A percentile compares a stretch with the other conserved stretches of the same genome.
Evolutionary conservation across 2,888 invertebrate species (phyloP).

Genomic region (Epinotia nisella): DNA sequence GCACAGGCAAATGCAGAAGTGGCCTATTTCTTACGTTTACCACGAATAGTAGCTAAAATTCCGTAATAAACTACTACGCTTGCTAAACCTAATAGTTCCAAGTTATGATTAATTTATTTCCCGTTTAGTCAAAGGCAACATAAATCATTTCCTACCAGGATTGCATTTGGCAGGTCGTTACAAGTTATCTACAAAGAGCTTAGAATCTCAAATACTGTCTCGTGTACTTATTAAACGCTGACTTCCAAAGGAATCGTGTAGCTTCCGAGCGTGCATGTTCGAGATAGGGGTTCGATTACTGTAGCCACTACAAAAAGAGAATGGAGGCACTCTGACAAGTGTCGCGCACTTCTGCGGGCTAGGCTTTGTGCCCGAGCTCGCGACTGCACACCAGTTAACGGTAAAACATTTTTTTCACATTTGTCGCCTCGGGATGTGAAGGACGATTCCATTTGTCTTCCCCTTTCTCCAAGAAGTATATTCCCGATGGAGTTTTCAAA

Average conservation of each 20-base stretch:
- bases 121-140: background rate
- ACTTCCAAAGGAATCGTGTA: slow-evolving; percentile 29
- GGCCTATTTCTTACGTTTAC: too few species aligned
- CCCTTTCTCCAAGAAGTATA: slow-evolving; percentile 42
- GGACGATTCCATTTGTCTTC: slow-evolving; percentile 45
- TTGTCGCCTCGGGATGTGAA: slow-evolving; percentile 37
- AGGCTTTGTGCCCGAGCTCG: slow-evolving; percentile 11
- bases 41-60: too few species aligned
- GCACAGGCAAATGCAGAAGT: too few species aligned
- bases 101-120: too few species aligned
- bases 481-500: slow-evolving; percentile 43
- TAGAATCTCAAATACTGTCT: slow-evolving; percentile 11
- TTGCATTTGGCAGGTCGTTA: slow-evolving; percentile 19
- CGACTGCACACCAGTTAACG: slow-evolving; percentile 35
- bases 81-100: too few species aligned
- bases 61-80: too few species aligned
- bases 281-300: slow-evolving; percentile 19
- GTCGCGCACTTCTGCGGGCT: slow-evolving; percentile 11
- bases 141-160: background rate
- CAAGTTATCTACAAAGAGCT: slow-evolving; percentile 23
- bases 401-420: slow-evolving; percentile 43
- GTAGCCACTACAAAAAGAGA: slow-evolving; percentile 20
- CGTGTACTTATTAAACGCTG: slow-evolving; percentile 24
- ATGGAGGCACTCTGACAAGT: slow-evolving; percentile 30
- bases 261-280: slow-evolving; percentile 19